Base-by-base conservation (phyloP, 1,140 invertebrate genomes). In the Lepidurus apus region DNA sequence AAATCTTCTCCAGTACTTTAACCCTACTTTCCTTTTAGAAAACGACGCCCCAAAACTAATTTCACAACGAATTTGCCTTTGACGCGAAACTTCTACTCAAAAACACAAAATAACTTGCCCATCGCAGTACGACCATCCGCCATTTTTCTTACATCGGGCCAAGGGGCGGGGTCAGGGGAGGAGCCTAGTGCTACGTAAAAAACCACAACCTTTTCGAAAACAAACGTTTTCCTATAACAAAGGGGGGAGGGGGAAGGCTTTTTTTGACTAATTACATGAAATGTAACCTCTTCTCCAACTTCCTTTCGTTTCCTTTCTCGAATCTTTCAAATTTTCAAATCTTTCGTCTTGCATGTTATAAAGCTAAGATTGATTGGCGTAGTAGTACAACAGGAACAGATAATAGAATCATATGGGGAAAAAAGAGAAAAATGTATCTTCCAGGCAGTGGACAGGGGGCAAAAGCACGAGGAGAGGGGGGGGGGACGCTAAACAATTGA, bases 161-260 rank as follows among this genome's bases (percentile, higher is more conserved):
- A 17, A 65, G 53, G 53, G 53, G 53, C 53, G 17, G 53, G 53
- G 17, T 7, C 17, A 65, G n/a, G 53, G 53, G 53, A 13, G 53
- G 17, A n/a, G 53, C 21, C 53, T 65, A 65, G 7, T 34, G 53
- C 53, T 65, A 65, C 53, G 53, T 65, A 65, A 65, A 65, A 65
- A 65, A 65, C 53, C 53, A 65, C 53, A 65, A 65, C 53, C 53
- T 65, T 65, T 21, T 65, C 53, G 53, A 65, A 65, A 65, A 65
- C 53, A 21, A 65, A 21, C 53, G 53, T 65, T 65, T 65, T 65
- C 53, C 53, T 21, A 65, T 65, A 65, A 65, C 53, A 65, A 65
- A 65, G 8, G 13, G 53, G 6, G 53, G 13, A n/a, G 21, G 53
- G 53, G 53, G 53, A 7, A 21, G 5, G 13, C 4, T 1, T n/a